Percentiles rank a stretch among this genome's conserved stretches.
These are phyloP conservation scores for Fratercula arctica DNA, from an alignment of 2,797 vertebrate genomes.

Conservation along the genomic window DNA sequence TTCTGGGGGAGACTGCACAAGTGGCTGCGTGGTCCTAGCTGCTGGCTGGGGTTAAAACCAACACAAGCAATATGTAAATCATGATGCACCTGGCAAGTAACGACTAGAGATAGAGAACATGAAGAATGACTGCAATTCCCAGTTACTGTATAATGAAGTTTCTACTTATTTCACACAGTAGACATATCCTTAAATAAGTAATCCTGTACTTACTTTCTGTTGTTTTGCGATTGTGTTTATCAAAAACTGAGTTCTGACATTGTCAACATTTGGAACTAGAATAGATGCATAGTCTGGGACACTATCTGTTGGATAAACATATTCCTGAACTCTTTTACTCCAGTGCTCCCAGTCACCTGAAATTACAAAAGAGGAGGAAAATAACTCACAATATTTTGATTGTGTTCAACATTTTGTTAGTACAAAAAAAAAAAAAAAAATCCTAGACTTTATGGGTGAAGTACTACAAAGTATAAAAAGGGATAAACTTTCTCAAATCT, in stretches of 20 bases:
- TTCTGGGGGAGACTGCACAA: neutral
- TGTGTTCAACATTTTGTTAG: neutral
- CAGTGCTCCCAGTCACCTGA: constrained; percentile 80
- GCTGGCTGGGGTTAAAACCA: neutral
- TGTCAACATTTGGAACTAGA: constrained; percentile 83
- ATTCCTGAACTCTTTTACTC: constrained; percentile 77
- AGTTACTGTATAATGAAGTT: neutral
- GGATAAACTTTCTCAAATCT: neutral
- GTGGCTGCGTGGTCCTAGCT: neutral
- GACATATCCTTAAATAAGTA: neutral
- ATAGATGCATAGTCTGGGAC: constrained; percentile 80
- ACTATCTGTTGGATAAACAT: constrained; percentile 75
- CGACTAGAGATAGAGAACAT: neutral
- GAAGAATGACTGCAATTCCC: neutral
- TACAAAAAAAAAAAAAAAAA: neutral
- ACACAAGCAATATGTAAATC: neutral
- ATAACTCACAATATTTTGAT: neutral
- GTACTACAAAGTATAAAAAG: neutral
- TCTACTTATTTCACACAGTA: neutral
- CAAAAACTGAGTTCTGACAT: constrained; percentile 78
- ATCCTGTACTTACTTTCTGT: constrained; percentile 71
- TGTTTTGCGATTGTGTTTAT: constrained; percentile 80
- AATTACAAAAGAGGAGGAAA: neutral
- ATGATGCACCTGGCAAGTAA: neutral
- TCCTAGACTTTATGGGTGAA: neutral